These are phyloP conservation scores for Leucozona laternaria DNA, from an alignment of 2,888 invertebrate genomes.

Conservation along the genomic window DNA sequence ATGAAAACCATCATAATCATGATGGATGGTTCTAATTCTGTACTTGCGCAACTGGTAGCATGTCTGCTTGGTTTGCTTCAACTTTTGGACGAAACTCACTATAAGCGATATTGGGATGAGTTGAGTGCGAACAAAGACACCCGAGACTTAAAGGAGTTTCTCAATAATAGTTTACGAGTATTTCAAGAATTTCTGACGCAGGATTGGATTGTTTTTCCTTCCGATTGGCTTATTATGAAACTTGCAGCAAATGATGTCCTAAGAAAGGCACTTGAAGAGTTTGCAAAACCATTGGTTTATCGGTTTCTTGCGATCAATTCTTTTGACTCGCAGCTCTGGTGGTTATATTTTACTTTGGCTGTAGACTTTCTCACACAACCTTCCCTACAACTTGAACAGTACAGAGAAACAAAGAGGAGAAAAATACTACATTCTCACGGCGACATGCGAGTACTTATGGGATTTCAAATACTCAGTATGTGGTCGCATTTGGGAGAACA, in stretches of 20 bases:
- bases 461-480: conserved; percentile 94
- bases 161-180: conserved; percentile 90
- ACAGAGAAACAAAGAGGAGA: conserved; percentile 91
- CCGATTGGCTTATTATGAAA: conserved; percentile 95
- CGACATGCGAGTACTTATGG: conserved; percentile 96
- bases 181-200: conserved; percentile 83
- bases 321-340: conserved; percentile 92
- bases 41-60: conserved; percentile 91
- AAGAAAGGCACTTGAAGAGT: conserved; percentile 92
- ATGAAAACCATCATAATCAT: conserved; percentile 93
- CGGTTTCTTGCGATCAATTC: conserved; percentile 90
- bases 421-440: conserved; percentile 92
- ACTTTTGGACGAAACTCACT: conserved; percentile 94
- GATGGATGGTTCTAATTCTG: conserved; percentile 90
- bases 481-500: conserved; percentile 96
- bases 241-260: conserved; percentile 95
- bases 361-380: conserved; percentile 92
- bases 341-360: conserved; percentile 91
- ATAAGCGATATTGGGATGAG: conserved; percentile 93
- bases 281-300: conserved; percentile 93
- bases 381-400: conserved; percentile 91
- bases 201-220: conserved; percentile 87
- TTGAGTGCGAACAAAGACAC: conserved; percentile 87
- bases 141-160: conserved; percentile 93
- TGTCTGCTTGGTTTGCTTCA: conserved; percentile 94